These are phyloP conservation scores for Linyphia triangularis DNA, from an alignment of 2,888 invertebrate species.

Conservation along the genomic window DNA sequence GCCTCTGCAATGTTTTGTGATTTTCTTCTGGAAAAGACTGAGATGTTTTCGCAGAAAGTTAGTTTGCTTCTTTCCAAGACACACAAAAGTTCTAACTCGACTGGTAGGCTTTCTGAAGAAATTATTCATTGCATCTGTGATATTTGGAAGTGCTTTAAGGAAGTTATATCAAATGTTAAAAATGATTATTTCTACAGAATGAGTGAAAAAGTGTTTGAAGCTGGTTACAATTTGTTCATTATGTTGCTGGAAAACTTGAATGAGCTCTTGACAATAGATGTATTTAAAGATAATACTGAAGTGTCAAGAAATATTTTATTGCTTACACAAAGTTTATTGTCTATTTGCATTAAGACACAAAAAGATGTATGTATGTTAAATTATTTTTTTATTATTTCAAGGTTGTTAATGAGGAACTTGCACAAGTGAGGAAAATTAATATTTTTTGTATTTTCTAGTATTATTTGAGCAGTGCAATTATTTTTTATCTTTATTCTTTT, in stretches of 20 bases:
- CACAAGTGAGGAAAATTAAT: too few species aligned
- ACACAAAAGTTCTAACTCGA: background rate
- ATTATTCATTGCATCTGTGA: conserved; percentile 46
- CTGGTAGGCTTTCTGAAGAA: background rate
- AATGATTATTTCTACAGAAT: conserved; percentile 19
- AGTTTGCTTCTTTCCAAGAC: background rate
- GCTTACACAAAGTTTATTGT: conserved; percentile 49
- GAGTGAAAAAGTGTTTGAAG: conserved; percentile 29
- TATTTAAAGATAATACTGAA: conserved; percentile 28
- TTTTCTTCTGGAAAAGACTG: conserved; percentile 28
- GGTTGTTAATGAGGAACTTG: too few species aligned
- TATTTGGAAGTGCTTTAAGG: conserved; percentile 56
- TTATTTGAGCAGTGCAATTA: too few species aligned
- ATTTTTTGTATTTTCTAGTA: too few species aligned
- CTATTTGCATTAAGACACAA: conserved; percentile 34
- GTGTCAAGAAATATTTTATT: conserved; percentile 27
- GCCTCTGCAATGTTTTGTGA: conserved; percentile 50
- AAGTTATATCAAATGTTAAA: conserved; percentile 32
- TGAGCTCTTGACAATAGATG: conserved; percentile 29
- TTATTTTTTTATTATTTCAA: background rate
- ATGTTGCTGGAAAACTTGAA: conserved; percentile 50
- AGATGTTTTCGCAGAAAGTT: conserved; percentile 10
- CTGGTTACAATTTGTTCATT: conserved; percentile 57
- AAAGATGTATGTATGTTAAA: conserved; percentile 48
- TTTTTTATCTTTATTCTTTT: too few species aligned